Evolutionary conservation across 2,888 invertebrate species (phyloP).

Genomic region (Cinara cedri): DNA sequence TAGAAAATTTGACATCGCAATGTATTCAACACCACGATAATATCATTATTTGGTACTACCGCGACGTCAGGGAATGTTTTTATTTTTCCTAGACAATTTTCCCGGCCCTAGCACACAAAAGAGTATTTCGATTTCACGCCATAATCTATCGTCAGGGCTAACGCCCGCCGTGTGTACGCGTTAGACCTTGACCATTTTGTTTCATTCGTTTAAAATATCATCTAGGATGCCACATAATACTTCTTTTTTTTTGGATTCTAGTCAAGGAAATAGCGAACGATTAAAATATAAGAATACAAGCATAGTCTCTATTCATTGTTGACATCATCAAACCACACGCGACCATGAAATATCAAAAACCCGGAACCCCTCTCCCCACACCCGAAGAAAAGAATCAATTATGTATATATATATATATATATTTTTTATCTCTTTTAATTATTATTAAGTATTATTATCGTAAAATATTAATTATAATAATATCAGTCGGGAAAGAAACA

Average conservation of each 20-base stretch:
- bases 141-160: constrained; percentile 55
- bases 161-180: constrained; percentile 8
- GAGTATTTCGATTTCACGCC: constrained; percentile 44
- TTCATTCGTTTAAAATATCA: constrained; percentile 4
- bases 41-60: too few species aligned
- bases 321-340: not conserved
- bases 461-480: constrained; percentile 1
- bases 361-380: not conserved
- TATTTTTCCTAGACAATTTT: too few species aligned
- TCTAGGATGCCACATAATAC: not conserved
- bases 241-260: not conserved
- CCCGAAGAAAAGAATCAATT: too few species aligned
- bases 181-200: constrained; percentile 42
- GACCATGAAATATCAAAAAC: constrained; percentile 23
- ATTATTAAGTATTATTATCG: not conserved
- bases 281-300: not conserved
- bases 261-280: constrained; percentile 33
- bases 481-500: not conserved
- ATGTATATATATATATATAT: too few species aligned
- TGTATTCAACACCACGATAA: too few species aligned
- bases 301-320: constrained; percentile 2
- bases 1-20: too few species aligned
- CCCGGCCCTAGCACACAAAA: not conserved
- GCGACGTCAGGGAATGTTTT: too few species aligned
- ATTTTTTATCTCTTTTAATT: not conserved